phyloP scores from a whole-genome alignment of 1,140 invertebrate genomes.

The Eupeodes corollae region DNA sequence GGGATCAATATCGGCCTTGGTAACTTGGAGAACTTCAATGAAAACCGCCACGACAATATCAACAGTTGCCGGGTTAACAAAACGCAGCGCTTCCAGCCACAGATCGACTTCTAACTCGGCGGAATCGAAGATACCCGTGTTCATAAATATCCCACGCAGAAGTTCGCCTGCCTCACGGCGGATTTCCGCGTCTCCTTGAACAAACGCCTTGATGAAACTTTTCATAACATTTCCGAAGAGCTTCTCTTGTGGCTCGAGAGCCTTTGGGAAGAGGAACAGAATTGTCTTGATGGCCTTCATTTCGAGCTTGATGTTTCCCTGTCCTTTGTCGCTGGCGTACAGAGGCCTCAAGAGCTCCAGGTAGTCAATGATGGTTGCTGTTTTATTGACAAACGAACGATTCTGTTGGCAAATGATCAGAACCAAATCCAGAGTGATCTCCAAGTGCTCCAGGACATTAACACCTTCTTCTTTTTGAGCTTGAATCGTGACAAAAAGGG shows the following conservation, averaged over 20 bases:
- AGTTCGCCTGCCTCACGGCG: constrained; percentile 25
- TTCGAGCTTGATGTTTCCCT: constrained; percentile 41
- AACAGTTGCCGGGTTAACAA: constrained; percentile 18
- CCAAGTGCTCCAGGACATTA: constrained; percentile 23
- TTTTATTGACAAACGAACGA: constrained; percentile 30
- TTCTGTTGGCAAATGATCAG: constrained; percentile 29
- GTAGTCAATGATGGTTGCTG: constrained; percentile 30
- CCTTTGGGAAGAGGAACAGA: constrained; percentile 43
- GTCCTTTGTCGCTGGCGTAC: constrained; percentile 19
- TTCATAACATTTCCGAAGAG: constrained; percentile 46
- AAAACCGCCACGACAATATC: constrained; percentile 20
- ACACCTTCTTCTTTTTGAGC: constrained; percentile 1
- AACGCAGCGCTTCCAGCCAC: constrained; percentile 45
- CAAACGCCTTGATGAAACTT: constrained; percentile 41
- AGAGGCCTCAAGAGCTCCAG: constrained; percentile 27
- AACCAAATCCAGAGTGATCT: constrained; percentile 24
- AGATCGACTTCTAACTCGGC: constrained; percentile 49
- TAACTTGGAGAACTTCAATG: constrained; percentile 15
- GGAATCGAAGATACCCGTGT: constrained; percentile 48
- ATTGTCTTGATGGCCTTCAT: constrained; percentile 54
- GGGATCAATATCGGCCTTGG: constrained; percentile 12
- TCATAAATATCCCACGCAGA: constrained; percentile 44
- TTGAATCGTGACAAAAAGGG: constrained; percentile 19
- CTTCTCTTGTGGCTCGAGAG: constrained; percentile 43
- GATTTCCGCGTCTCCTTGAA: constrained; percentile 36